Base-by-base conservation (phyloP, 2,797 vertebrate species). In the Decapterus maruadsi region DNA sequence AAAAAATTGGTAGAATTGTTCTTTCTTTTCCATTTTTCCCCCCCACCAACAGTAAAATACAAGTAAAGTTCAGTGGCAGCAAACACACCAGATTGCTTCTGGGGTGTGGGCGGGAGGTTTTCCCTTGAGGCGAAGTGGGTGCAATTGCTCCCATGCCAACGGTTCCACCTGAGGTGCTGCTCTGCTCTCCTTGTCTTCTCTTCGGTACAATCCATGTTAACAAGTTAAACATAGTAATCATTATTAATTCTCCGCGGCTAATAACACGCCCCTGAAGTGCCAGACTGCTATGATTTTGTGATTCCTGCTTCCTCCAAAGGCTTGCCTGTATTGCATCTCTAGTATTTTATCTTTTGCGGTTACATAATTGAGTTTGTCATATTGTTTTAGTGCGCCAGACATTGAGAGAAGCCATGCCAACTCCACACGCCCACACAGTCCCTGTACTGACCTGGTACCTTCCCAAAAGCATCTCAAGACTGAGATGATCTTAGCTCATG, bases 401-500 rank as follows among this genome's bases (percentile, higher is more conserved):
- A 50, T 19, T 50, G 7, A 20, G 14, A n/a, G 46, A n/a, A n/a
- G 46, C 46, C 19, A n/a, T 48, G 19, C 45, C 45, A n/a, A 50
- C 40, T 42, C 40, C 4, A 42, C 40, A 42, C 40, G 12, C 40
- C 11, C 40, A 42, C 38, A 40, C 48, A 45, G n/a, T 63, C 8
- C 12, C 42, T 62, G 5, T 58, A 14, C 53, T 0, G 11, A 6
- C 40, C 26, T 6, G 5, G 2, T 8, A 17, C 43, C 8, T 64
- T 20, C 62, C 50, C 34, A 14, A 31, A 43, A 51, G 22, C 51
- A 63, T 68, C 57, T 73, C 14, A 74, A 40, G 31, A 17, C 17
- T 67, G 56, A 69, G 19, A n/a, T 22, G 26, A 78, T 75, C 36
- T 67, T 22, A 46, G 11, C 54, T 43, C 45, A n/a, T 13, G 60